Base-by-base conservation (phyloP, 2,888 invertebrate species). In the Aporophyla nigra region DNA sequence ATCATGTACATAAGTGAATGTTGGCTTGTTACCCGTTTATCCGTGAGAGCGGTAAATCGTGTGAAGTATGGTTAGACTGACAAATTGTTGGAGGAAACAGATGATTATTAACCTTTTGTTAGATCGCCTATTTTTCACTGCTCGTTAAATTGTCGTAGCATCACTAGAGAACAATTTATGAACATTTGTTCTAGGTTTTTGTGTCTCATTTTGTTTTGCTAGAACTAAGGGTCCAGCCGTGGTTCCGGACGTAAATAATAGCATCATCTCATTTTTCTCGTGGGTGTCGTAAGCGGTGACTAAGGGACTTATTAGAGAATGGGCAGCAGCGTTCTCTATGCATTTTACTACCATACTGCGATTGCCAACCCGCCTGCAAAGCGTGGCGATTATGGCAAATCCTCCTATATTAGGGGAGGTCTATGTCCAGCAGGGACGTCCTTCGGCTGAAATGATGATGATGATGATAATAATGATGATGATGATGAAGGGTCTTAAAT, bases 1-100 rank as follows among this genome's bases (percentile, higher is more conserved):
- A 92, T 90, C 86, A 87, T 82, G 85, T 90, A 43, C 59, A 59
- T 77, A 92, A 91, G 91, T 92, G 91, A 91, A 88, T 88, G 89
- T 90, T 87, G 88, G 86, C 77, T 75, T 73, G 71, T 87, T 85
- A 80, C 68, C 74, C 27, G 86, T 80, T 85, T 88, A 85, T 86
- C 88, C 89, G 89, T 89, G 92, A 90, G 89, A 89, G 88, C 85
- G 82, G 73, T 85, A 84, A 90, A 87, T 85, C 78, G 87, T 87
- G 87, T 86, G 85, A 88, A 88, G 78, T 80, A 85, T 83, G 78
- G 78, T 78, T 74, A 83, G 89, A 89, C 91, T 88, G 90, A 91
- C 91, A 93, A 92, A 94, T 93, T 90, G 91, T 80, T 76, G 83
- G 86, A 76, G 74, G 76, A 86, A 66, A 40, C 77, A 88, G 87